Percentiles rank a stretch among this genome's conserved stretches.
Conservation (phyloP, 2,888 invertebrate genomes). For the Tricholauxania praeusta region DNA sequence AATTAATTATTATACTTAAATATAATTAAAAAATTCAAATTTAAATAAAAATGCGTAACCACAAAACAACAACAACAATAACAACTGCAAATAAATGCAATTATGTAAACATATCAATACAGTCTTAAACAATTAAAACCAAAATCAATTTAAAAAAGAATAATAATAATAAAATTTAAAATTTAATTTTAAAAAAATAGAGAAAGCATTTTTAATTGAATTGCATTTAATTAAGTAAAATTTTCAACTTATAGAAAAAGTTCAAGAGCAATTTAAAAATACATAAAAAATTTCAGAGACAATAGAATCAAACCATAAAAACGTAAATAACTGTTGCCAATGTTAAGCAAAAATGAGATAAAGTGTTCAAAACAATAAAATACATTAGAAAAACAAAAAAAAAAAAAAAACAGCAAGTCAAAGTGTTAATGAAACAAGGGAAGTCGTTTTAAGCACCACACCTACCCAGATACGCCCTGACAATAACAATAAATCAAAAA, state of each 20-base stretch:
- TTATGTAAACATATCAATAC: slow-evolving; percentile 37
- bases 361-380: too few relatives aligned
- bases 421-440: too few relatives aligned
- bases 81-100: slow-evolving; percentile 33
- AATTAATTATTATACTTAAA: slow-evolving; percentile 4
- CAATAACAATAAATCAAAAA: too few relatives aligned
- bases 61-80: slow-evolving; percentile 18
- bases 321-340: not conserved
- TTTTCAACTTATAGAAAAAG: not conserved
- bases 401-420: too few relatives aligned
- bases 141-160: slow-evolving; percentile 1
- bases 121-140: slow-evolving; percentile 15
- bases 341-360: too few relatives aligned
- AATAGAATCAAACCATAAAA: not conserved
- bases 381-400: too few relatives aligned
- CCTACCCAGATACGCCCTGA: too few relatives aligned
- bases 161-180: not conserved
- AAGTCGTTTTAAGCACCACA: too few relatives aligned
- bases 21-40: not conserved
- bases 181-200: not conserved
- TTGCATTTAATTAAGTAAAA: slow-evolving; percentile 13
- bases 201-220: not conserved
- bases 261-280: not conserved
- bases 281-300: not conserved
- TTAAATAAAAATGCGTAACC: not conserved